Evolutionary conservation across 2,888 invertebrate species (phyloP).

Genomic region (Eurytoma adleriae): DNA sequence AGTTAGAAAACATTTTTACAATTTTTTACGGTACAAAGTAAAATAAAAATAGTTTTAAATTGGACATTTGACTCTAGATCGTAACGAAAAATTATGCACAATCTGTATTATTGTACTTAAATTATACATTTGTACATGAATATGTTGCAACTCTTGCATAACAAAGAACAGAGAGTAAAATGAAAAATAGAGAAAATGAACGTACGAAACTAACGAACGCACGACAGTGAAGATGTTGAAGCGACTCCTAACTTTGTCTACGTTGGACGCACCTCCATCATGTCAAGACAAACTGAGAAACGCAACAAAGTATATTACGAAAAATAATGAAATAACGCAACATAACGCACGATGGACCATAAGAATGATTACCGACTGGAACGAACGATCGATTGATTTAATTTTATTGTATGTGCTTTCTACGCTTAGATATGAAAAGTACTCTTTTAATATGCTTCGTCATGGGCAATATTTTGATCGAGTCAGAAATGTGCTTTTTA

Average conservation of each 20-base stretch:
- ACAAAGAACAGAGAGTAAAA: conserved; percentile 5
- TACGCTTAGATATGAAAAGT: conserved; percentile 63
- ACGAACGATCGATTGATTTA: conserved; percentile 47
- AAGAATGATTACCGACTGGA: conserved; percentile 40
- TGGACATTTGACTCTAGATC: conserved; percentile 59
- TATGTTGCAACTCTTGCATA: conserved; percentile 28
- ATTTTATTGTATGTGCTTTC: conserved; percentile 69
- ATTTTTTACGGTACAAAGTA: not conserved
- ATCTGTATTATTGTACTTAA: conserved; percentile 47
- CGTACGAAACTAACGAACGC: conserved; percentile 30
- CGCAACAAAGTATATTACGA: conserved; percentile 10
- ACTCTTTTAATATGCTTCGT: conserved; percentile 50
- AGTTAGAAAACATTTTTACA: not conserved
- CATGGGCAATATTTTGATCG: conserved; percentile 31
- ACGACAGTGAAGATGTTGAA: conserved; percentile 45
- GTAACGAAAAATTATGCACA: conserved; percentile 56
- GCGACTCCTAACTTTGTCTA: conserved; percentile 17
- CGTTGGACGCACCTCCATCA: conserved; percentile 22
- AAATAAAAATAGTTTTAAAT: not conserved
- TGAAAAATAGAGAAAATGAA: conserved; percentile 1
- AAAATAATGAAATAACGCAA: conserved; percentile 31
- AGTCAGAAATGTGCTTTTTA: not conserved
- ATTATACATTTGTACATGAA: conserved; percentile 37
- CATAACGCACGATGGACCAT: conserved; percentile 43
- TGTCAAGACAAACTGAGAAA: conserved; percentile 2